Conservation (phyloP, 2,797 vertebrate genomes). For the Micropoecilia bifurca region DNA sequence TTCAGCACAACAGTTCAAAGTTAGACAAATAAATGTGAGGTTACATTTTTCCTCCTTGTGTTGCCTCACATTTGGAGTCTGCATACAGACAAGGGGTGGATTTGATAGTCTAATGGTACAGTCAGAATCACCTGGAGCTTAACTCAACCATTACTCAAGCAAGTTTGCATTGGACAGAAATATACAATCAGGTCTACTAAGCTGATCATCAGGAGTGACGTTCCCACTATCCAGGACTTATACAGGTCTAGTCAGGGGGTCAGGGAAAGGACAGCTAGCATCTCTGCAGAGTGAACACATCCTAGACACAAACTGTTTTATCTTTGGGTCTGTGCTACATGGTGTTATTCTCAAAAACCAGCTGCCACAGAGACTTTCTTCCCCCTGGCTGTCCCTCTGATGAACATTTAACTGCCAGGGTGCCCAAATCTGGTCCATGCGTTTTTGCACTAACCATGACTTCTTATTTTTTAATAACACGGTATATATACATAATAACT, state of each 20-base stretch:
- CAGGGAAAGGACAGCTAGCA: not conserved
- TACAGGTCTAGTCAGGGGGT: not conserved
- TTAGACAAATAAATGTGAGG: too few species aligned
- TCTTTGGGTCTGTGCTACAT: not conserved
- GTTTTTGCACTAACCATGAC: not conserved
- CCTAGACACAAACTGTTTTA: not conserved
- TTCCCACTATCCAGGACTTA: not conserved
- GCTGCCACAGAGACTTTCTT: not conserved
- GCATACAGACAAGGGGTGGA: not conserved
- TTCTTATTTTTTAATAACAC: not conserved
- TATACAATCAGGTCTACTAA: not conserved
- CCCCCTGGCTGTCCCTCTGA: not conserved
- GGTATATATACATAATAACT: not conserved
- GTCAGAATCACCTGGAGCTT: not conserved
- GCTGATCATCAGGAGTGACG: not conserved
- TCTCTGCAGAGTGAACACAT: not conserved
- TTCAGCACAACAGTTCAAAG: too few species aligned
- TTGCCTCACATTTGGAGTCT: not conserved
- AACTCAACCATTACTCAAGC: not conserved
- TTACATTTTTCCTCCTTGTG: too few species aligned
- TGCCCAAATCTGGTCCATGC: not conserved
- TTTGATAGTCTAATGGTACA: not conserved
- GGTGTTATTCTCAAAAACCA: not conserved
- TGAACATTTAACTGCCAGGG: not conserved
- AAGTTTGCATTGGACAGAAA: not conserved